These are phyloP conservation scores for Craterocephalus amniculus DNA, from an alignment of 2,797 vertebrate species.

Conservation along the genomic window DNA sequence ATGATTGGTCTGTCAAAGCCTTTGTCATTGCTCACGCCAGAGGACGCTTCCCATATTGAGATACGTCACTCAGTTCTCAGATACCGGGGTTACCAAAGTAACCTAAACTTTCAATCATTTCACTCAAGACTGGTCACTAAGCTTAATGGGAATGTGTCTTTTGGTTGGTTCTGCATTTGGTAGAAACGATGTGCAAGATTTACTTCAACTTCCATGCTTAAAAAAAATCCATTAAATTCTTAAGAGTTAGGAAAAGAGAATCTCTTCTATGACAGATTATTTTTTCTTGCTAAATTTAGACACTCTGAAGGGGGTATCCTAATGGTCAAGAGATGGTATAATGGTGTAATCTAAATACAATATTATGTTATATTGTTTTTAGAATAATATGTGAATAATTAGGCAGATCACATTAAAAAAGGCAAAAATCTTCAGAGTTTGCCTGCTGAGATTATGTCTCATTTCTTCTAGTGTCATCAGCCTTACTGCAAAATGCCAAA, in stretches of 20 bases:
- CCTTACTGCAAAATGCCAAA: background rate
- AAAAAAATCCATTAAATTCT: slow-evolving; percentile 11
- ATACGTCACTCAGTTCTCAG: too few relatives aligned
- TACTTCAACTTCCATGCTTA: slow-evolving; percentile 16
- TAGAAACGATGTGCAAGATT: slow-evolving; percentile 1
- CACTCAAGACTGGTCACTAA: slow-evolving; percentile 25
- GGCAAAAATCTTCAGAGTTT: too few relatives aligned
- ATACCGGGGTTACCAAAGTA: too few relatives aligned
- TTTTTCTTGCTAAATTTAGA: background rate
- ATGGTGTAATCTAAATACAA: background rate
- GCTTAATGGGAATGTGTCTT: slow-evolving; percentile 41
- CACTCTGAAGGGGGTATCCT: background rate
- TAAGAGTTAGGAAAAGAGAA: background rate
- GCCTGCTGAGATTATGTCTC: too few relatives aligned
- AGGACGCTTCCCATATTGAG: too few relatives aligned
- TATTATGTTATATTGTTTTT: background rate
- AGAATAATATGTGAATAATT: background rate
- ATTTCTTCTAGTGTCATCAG: background rate
- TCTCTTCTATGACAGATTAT: background rate
- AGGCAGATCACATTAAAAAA: background rate
- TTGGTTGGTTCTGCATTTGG: slow-evolving; percentile 21
- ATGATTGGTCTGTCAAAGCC: background rate
- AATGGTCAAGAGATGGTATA: background rate
- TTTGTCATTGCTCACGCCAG: too few relatives aligned
- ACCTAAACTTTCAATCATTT: slow-evolving; percentile 30